phyloP scores from a whole-genome alignment of 1,140 invertebrate genomes.

The Cydia splendana region DNA sequence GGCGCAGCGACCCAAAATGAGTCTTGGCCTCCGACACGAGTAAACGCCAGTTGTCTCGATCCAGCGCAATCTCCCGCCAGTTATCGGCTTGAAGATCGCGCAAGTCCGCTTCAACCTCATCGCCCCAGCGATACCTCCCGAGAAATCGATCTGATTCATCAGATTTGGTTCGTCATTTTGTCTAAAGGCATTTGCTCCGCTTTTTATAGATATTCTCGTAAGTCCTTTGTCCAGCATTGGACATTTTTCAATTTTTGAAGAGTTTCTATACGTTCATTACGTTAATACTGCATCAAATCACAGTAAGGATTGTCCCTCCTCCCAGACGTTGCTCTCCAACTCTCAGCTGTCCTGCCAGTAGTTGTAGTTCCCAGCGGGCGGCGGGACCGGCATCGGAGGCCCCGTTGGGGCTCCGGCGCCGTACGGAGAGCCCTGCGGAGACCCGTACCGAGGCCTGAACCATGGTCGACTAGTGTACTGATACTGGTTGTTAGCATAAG shows the following conservation, averaged over 20 bases:
- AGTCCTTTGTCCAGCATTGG: background rate
- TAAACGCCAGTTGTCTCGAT: no score
- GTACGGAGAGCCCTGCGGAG: slow-evolving; percentile 68
- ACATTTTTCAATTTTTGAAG: background rate
- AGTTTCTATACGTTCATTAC: background rate
- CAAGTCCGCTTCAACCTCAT: no score
- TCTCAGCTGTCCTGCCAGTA: slow-evolving; percentile 76
- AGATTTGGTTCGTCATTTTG: no score
- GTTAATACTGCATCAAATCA: slow-evolving; percentile 6
- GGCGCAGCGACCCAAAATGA: no score
- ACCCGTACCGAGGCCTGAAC: slow-evolving; percentile 68
- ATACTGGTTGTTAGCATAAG: slow-evolving; percentile 71
- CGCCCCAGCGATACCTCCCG: no score
- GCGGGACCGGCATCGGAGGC: slow-evolving; percentile 61
- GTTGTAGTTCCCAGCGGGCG: slow-evolving; percentile 64
- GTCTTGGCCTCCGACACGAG: no score
- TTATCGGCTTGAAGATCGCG: no score
- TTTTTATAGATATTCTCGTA: background rate
- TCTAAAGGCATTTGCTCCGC: no score
- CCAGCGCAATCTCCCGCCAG: no score
- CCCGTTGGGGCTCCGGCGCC: slow-evolving; percentile 50
- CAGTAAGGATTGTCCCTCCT: slow-evolving; percentile 9
- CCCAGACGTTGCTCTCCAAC: slow-evolving; percentile 39
- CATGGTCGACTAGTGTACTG: slow-evolving; percentile 68
- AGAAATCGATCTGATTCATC: no score